Evolutionary conservation across 2,113 vertebrate genomes (phyloP), one percentile per base, ranked within the genome.

Genomic region (Atrichornis clamosus): DNA sequence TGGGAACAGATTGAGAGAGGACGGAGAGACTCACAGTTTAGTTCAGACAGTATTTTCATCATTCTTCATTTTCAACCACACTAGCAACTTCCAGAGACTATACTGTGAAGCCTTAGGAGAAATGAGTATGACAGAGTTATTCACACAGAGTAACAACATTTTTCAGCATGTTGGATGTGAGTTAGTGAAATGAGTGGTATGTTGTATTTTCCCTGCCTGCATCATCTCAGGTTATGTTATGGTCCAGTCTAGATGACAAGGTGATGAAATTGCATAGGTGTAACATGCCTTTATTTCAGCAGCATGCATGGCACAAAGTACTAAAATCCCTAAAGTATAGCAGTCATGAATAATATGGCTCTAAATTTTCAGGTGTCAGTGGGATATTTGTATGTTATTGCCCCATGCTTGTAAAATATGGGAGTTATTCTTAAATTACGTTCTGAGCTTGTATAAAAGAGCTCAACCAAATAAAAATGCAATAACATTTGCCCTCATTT

Each of bases 261-360:
- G 87, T 94, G 95, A 88, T 95, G 93, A 94, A 93, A 95, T 92
- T 52, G 44, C 82, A 58, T 60, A 95, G 92, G 90, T 93, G 85
- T 86, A 93, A 88, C 9, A 23, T 88, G 76, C 90, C 69, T 88
- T 80, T 68, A 93, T 83, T 95, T 96, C 88, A 95, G 55, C 90
- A 80, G 87, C 85, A 60, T 13, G 39, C 52, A 35, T 63, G 85
- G 90, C 88, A 90, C 52, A 92, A 96, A 96, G 44, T 90, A 88
- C 72, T 92, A 59, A 94, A 93, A 94, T 86, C 85, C 72, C 67
- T 84, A 15, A 93, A 78, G 33, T 68, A 10, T 80, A 81, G 53
- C 67, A 90, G 46, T 39, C 44, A 55, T 56, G 72, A 90, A 90
- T 78, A 92, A 88, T 52, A 63, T 0, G 6, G 82, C 52, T 86